phyloP scores from a whole-genome alignment of 64 coral and sea anemone species.

The Hydrozoanthus tunicans region DNA sequence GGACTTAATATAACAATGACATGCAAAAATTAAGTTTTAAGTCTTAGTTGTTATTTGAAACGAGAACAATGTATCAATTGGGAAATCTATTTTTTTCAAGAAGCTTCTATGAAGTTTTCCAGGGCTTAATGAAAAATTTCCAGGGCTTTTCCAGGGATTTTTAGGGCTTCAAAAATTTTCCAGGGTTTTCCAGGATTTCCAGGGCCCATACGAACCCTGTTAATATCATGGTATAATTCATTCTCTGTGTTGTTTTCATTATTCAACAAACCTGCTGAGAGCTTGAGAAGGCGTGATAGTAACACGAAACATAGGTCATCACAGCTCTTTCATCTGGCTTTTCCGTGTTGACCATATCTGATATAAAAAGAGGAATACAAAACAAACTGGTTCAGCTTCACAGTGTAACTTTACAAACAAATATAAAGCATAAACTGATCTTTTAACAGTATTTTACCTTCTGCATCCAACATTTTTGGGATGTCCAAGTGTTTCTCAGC shows the following conservation, averaged over 20 bases:
- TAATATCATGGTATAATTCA: not conserved
- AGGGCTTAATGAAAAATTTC: too few relatives aligned
- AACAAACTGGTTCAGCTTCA: not conserved
- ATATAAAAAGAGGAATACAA: not conserved
- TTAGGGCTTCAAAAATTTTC: too few relatives aligned
- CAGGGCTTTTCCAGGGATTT: too few relatives aligned
- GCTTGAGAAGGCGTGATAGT: slow-evolving; percentile 97
- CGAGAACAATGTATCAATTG: too few relatives aligned
- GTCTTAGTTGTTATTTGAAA: too few relatives aligned
- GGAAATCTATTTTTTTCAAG: too few relatives aligned
- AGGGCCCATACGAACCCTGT: not conserved
- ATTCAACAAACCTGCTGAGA: slow-evolving; percentile 83
- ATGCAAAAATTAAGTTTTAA: too few relatives aligned
- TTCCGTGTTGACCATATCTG: slow-evolving; percentile 89
- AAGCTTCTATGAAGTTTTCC: too few relatives aligned
- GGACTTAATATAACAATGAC: too few relatives aligned
- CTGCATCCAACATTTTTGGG: slow-evolving; percentile 97
- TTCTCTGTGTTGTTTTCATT: not conserved
- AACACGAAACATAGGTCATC: slow-evolving; percentile 98
- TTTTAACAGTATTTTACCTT: slow-evolving; percentile 62
- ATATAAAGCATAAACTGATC: not conserved
- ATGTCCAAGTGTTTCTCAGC: slow-evolving; percentile 96
- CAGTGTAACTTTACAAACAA: not conserved
- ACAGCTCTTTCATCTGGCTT: slow-evolving; percentile 98
- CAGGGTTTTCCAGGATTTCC: too few relatives aligned